Percentiles rank a stretch among this genome's conserved stretches.
Conservation (phyloP, 2,113 vertebrate genomes). For the Ardeotis arabs region DNA sequence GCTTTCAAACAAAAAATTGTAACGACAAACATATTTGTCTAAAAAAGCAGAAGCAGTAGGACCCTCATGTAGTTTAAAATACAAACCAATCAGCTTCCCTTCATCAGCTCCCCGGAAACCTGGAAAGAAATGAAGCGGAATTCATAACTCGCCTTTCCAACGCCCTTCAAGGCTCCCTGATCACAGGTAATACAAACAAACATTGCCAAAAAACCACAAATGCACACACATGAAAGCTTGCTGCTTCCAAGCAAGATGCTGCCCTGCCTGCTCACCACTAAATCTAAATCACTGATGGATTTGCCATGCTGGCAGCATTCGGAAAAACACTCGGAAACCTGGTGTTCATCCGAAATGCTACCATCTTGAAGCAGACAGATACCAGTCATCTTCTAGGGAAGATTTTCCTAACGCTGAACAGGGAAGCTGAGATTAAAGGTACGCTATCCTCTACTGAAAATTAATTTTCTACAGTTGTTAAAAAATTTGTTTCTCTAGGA, state of each 20-base stretch:
- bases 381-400: slow-evolving; percentile 41
- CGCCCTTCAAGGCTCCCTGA: slow-evolving; percentile 10
- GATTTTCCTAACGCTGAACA: slow-evolving; percentile 65
- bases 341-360: slow-evolving; percentile 34
- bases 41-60: not conserved
- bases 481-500: slow-evolving; percentile 51
- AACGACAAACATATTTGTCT: not conserved
- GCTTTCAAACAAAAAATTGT: not conserved
- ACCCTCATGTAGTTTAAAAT: not conserved
- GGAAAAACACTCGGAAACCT: slow-evolving; percentile 44
- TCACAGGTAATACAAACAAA: not conserved
- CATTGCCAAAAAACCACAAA: not conserved
- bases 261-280: not conserved
- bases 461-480: slow-evolving; percentile 73
- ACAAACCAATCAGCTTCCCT: not conserved
- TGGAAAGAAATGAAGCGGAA: not conserved
- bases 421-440: slow-evolving; percentile 70
- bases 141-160: not conserved
- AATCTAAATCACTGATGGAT: slow-evolving; percentile 58
- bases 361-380: slow-evolving; percentile 46
- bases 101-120: not conserved
- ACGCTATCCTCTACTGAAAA: slow-evolving; percentile 48
- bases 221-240: not conserved
- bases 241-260: slow-evolving; percentile 13
- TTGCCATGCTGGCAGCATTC: slow-evolving; percentile 41